Evolutionary conservation across 1,140 invertebrate genomes (phyloP).

Genomic region (Akabosia matsudoensis): DNA sequence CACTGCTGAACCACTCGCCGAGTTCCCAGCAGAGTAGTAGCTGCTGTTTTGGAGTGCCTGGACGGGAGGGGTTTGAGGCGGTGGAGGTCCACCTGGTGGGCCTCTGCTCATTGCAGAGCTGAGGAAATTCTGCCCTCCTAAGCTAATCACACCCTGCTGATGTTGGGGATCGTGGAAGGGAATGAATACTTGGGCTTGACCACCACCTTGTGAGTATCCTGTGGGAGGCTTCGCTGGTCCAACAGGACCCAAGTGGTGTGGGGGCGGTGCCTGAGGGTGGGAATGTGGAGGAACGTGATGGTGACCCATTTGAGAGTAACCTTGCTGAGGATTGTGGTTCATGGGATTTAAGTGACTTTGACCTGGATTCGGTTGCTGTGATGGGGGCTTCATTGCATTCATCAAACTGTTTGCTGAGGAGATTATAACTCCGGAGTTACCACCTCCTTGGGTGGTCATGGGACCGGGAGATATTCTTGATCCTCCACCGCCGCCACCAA

Average conservation of each 20-base stretch:
- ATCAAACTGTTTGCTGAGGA: slow-evolving; percentile 24
- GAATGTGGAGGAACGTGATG: slow-evolving; percentile 28
- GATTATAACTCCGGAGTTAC: slow-evolving; percentile 23
- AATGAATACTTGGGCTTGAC: slow-evolving; percentile 36
- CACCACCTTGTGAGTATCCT: slow-evolving; percentile 40
- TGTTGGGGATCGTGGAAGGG: slow-evolving; percentile 30
- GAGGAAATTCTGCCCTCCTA: slow-evolving; percentile 36
- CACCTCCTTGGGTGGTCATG: slow-evolving; percentile 25
- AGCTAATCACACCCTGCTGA: slow-evolving; percentile 29
- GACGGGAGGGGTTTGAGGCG: slow-evolving; percentile 38
- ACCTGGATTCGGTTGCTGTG: slow-evolving; percentile 27
- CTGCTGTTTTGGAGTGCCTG: slow-evolving; percentile 28
- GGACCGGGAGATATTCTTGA: slow-evolving; percentile 38
- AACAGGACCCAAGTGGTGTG: slow-evolving; percentile 26
- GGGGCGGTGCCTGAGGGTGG: slow-evolving; percentile 27
- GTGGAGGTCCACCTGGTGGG: slow-evolving; percentile 33
- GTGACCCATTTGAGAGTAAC: slow-evolving; percentile 40
- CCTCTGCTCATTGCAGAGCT: slow-evolving; percentile 35
- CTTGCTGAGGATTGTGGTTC: slow-evolving; percentile 18
- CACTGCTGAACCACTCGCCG: slow-evolving; percentile 25
- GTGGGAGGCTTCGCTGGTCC: slow-evolving; percentile 31
- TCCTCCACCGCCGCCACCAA: slow-evolving; percentile 22
- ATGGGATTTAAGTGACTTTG: background rate
- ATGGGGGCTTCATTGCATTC: slow-evolving; percentile 31
- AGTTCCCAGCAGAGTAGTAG: slow-evolving; percentile 33